Base-by-base conservation (phyloP, 2,888 invertebrate genomes). In the Hydroisotoma schaefferi region DNA sequence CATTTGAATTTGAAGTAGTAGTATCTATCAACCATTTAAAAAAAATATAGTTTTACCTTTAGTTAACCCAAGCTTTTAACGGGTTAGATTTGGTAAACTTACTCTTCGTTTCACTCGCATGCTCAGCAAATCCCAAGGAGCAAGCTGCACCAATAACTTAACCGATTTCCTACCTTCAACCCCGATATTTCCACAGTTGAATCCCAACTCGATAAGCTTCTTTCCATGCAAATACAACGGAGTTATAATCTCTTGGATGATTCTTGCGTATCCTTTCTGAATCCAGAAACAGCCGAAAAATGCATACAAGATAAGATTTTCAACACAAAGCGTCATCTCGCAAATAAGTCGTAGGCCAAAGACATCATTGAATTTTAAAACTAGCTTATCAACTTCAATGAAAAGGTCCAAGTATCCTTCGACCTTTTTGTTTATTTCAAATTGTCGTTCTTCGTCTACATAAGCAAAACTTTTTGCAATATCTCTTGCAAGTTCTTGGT, bases 211-310 rank as follows among this genome's bases (percentile, higher is more conserved):
- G 18, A 58, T 38, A n/a, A 62, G 37, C 47, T 62, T 62, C 18
- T 55, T 48, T 6, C 55, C 44, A 22, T 55, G 49, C 1, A 62
- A 15, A 3, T 58, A 18, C 0, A 62, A 5, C 1, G 61, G 61
- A 6, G 55, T n/a, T 12, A 25, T 26, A 3, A 58, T 20, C 6
- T 57, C 57, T 1, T 26, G 8, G 2, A 62, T 46, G 8, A 62
- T 25, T 37, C 29, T 15, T 1, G 51, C 22, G 15, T 55, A 5
- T 10, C 52, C 47, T 20, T 47, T 43, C 10, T 23, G 15, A 0
- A 52, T 12, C 56, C 56, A 63, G 29, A 63, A 63, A 37, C 59
- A 59, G 5, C 43, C 59, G 25, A 59, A 59, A 25, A 63, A 63
- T n/a, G 33, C 46, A 18, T 59, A 53, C 44, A 63, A 48, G 38